A percentile compares a stretch with the other conserved stretches of the same genome.
These are phyloP conservation scores for Brachyopa scutellaris DNA, from an alignment of 2,888 invertebrate species.

Conservation along the genomic window DNA sequence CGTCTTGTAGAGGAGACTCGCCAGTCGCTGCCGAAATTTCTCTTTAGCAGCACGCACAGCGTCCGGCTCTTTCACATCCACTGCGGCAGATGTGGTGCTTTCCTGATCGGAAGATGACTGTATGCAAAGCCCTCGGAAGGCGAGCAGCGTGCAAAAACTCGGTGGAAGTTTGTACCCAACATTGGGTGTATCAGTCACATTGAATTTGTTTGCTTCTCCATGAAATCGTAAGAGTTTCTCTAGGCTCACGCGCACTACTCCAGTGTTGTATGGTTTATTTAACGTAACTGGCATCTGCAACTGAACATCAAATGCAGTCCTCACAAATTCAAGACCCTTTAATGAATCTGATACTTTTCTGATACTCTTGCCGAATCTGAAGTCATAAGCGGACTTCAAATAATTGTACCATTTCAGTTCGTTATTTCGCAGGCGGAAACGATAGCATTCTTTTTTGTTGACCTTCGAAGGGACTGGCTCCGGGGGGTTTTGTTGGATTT, in stretches of 20 bases:
- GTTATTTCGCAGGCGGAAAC: constrained; percentile 61
- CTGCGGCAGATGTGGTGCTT: neutral
- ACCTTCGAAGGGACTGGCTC: neutral
- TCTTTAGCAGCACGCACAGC: constrained; percentile 66
- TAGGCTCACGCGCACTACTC: constrained; percentile 12
- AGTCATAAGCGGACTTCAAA: constrained; percentile 79
- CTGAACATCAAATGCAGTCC: constrained; percentile 65
- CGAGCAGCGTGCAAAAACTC: constrained; percentile 78
- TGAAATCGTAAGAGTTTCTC: constrained; percentile 35
- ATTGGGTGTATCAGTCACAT: neutral
- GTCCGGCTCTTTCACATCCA: neutral
- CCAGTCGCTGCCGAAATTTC: constrained; percentile 77
- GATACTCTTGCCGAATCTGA: constrained; percentile 65
- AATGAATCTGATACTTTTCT: constrained; percentile 26
- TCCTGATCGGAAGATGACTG: constrained; percentile 42
- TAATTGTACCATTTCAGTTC: constrained; percentile 75
- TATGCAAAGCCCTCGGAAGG: constrained; percentile 78
- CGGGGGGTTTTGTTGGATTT: constrained; percentile 73
- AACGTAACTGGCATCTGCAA: constrained; percentile 17
- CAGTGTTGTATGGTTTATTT: constrained; percentile 4
- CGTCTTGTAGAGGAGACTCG: constrained; percentile 77
- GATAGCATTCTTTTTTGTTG: constrained; percentile 38
- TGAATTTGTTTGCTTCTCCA: constrained; percentile 4
- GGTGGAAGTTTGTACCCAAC: constrained; percentile 75
- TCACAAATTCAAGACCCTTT: constrained; percentile 40